Conservation (phyloP, 2,888 invertebrate genomes). For the Mythimna albipuncta region DNA sequence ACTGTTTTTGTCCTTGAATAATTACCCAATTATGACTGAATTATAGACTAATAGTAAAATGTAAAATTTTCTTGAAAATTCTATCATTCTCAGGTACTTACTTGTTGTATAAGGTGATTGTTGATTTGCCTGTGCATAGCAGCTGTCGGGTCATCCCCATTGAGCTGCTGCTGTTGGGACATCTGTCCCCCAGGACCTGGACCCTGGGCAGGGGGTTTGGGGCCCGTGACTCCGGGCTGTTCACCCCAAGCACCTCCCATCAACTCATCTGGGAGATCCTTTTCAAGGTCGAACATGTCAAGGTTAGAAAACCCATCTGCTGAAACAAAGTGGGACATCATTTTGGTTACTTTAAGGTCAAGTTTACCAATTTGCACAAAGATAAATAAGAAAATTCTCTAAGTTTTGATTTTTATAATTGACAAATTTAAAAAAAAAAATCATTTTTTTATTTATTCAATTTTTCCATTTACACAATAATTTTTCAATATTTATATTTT, state of each 20-base stretch:
- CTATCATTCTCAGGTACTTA: conserved; percentile 82
- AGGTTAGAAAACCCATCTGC: conserved; percentile 95
- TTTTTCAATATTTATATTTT: not conserved
- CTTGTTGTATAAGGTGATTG: conserved; percentile 93
- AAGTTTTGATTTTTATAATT: not conserved
- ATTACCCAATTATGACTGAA: not conserved
- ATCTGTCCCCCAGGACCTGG: conserved; percentile 94
- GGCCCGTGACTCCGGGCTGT: conserved; percentile 91
- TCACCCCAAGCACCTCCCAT: conserved; percentile 95
- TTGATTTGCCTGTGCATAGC: conserved; percentile 91
- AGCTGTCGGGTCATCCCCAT: conserved; percentile 93
- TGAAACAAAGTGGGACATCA: conserved; percentile 67
- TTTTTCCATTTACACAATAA: not conserved
- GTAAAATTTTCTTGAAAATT: not conserved
- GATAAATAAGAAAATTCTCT: not conserved
- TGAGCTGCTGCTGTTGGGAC: conserved; percentile 91
- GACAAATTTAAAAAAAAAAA: not conserved
- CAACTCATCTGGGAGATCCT: conserved; percentile 97
- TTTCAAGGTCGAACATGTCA: conserved; percentile 97
- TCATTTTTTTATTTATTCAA: too few species aligned
- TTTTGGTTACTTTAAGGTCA: conserved; percentile 16
- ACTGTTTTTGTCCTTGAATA: not conserved
- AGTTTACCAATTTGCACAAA: not conserved
- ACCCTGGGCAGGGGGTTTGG: conserved; percentile 95
- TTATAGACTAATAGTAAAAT: not conserved